Evolutionary conservation across 2,797 vertebrate genomes (phyloP).

Genomic region (Chloroceryle inda): DNA sequence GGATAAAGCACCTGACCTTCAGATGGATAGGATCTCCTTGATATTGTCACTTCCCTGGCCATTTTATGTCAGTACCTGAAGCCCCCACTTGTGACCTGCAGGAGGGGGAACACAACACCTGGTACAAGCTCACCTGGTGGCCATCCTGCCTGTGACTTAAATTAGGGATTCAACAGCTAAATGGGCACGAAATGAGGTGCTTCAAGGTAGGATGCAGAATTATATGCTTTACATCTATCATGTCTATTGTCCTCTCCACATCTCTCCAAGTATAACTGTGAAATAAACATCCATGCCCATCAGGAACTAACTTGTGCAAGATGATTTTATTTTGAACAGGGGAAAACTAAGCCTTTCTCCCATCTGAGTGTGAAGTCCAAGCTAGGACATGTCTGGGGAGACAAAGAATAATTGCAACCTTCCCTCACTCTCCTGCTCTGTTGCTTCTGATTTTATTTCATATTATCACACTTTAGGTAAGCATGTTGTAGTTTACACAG

Average conservation of each 20-base stretch:
- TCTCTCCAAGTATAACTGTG: neutral
- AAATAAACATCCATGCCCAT: neutral
- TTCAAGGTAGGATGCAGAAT: neutral
- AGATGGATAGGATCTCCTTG: neutral
- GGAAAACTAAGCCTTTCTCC: neutral
- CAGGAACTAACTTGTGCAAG: neutral
- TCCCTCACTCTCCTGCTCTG: neutral
- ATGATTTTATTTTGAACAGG: neutral
- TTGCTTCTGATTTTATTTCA: neutral
- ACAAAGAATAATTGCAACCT: neutral
- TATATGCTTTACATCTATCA: neutral
- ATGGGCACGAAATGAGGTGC: neutral
- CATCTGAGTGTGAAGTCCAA: neutral
- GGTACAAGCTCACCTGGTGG: neutral
- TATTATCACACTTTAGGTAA: neutral
- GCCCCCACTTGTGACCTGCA: fast-evolving
- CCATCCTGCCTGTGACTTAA: neutral
- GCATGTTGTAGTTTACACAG: neutral
- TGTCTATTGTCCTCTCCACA: neutral
- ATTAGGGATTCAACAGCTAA: neutral
- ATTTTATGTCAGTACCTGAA: neutral
- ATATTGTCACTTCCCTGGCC: neutral
- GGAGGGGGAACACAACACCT: no score
- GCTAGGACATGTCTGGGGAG: neutral
- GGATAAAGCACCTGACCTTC: neutral